Evolutionary conservation across 2,888 invertebrate species (phyloP).

Genomic region (Apamea anceps): DNA sequence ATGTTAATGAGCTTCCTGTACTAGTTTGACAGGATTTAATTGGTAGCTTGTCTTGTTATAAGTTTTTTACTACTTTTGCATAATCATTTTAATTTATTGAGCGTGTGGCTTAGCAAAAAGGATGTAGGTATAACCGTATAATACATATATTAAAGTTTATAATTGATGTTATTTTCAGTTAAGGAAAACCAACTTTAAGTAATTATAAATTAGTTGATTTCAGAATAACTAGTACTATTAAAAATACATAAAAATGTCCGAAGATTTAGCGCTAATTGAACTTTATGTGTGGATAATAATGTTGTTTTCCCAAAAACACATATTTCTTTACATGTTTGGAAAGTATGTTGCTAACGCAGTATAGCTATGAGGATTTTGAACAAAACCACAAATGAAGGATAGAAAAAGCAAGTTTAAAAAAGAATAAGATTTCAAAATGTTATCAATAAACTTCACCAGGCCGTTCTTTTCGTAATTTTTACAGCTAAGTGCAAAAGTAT

Average conservation of each 20-base stretch:
- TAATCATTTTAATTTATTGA: conserved; percentile 54
- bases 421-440: not conserved
- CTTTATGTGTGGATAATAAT: not conserved
- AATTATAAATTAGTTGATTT: too few species aligned
- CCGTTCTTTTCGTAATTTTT: not conserved
- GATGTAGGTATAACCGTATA: conserved; percentile 5
- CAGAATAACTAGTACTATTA: not conserved
- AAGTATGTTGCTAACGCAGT: not conserved
- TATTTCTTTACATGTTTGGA: not conserved
- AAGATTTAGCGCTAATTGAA: not conserved
- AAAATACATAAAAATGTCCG: not conserved
- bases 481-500: not conserved
- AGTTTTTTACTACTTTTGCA: conserved; percentile 36
- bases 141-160: not conserved
- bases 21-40: conserved; percentile 57
- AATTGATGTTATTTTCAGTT: too few species aligned
- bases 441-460: not conserved
- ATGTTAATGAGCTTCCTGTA: conserved; percentile 55
- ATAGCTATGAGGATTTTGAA: not conserved
- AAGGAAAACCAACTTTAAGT: too few species aligned
- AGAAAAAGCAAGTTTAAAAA: not conserved
- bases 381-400: not conserved
- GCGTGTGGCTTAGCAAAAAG: conserved; percentile 38
- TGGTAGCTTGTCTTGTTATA: conserved; percentile 54
- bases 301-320: not conserved